Evolutionary conservation across 2,797 vertebrate species (phyloP).

Genomic region (Triplophysa bombifrons): DNA sequence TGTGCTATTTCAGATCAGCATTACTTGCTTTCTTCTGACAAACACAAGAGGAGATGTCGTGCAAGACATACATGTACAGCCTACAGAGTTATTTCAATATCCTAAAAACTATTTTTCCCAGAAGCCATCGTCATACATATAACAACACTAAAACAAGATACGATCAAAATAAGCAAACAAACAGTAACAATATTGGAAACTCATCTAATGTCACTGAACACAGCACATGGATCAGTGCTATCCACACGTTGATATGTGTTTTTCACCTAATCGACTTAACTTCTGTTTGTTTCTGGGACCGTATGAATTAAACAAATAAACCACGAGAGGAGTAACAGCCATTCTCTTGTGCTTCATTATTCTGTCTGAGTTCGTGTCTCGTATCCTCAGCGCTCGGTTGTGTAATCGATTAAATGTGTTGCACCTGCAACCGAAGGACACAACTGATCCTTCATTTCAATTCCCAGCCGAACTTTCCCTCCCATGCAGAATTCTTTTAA

Average conservation of each 20-base stretch:
- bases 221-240: not conserved
- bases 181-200: no score
- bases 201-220: no score
- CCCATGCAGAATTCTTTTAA: not conserved
- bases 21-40: no score
- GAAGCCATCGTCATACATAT: no score
- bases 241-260: not conserved
- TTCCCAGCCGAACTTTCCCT: not conserved
- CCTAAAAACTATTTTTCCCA: no score
- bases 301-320: not conserved
- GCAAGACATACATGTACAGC: no score
- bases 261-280: not conserved
- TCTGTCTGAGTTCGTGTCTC: not conserved
- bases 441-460: not conserved
- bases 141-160: no score
- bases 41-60: not conserved
- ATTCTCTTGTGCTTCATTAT: not conserved
- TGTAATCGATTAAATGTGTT: not conserved
- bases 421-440: constrained; percentile 5
- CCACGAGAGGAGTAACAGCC: not conserved
- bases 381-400: not conserved
- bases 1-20: not conserved
- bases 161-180: no score
- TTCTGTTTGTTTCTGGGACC: not conserved
- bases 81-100: no score